A percentile compares a stretch with the other conserved stretches of the same genome.
Conservation (phyloP, 2,888 invertebrate species). For the Chydorus sphaericus region DNA sequence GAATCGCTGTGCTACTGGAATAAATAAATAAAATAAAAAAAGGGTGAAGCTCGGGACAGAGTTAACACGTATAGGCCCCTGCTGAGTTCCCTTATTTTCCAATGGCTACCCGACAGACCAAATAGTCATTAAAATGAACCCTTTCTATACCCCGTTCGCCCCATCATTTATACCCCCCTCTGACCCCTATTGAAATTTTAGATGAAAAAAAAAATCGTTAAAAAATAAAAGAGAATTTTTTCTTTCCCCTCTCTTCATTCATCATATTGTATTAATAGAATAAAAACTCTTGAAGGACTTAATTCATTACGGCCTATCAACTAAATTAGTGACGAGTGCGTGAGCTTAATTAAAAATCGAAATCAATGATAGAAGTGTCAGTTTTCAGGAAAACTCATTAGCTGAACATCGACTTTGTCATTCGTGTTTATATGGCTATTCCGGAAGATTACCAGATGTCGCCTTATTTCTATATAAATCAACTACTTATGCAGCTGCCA, state of each 20-base stretch:
- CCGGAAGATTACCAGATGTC: too few species aligned
- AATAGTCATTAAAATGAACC: slow-evolving; percentile 8
- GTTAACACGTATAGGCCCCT: slow-evolving; percentile 2
- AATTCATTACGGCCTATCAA: too few species aligned
- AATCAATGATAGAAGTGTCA: too few species aligned
- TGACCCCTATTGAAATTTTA: not conserved
- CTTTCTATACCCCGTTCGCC: too few species aligned
- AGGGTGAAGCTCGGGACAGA: not conserved
- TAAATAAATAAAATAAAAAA: not conserved
- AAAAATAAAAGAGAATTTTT: not conserved
- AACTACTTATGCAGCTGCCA: too few species aligned
- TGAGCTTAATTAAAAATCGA: too few species aligned
- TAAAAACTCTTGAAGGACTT: too few species aligned
- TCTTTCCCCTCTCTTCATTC: not conserved
- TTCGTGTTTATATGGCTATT: too few species aligned
- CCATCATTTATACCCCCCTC: not conserved
- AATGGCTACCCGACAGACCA: slow-evolving; percentile 8
- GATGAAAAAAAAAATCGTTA: not conserved
- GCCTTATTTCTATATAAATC: too few species aligned
- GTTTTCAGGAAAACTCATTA: too few species aligned
- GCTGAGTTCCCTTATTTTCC: not conserved
- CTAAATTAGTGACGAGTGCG: too few species aligned
- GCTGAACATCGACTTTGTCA: too few species aligned
- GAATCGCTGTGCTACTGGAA: not conserved
- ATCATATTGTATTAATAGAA: not conserved